A percentile compares a stretch with the other conserved stretches of the same genome.
These are phyloP conservation scores for Lordiphosa collinella DNA, from an alignment of 1,140 invertebrate species.

Conservation along the genomic window DNA sequence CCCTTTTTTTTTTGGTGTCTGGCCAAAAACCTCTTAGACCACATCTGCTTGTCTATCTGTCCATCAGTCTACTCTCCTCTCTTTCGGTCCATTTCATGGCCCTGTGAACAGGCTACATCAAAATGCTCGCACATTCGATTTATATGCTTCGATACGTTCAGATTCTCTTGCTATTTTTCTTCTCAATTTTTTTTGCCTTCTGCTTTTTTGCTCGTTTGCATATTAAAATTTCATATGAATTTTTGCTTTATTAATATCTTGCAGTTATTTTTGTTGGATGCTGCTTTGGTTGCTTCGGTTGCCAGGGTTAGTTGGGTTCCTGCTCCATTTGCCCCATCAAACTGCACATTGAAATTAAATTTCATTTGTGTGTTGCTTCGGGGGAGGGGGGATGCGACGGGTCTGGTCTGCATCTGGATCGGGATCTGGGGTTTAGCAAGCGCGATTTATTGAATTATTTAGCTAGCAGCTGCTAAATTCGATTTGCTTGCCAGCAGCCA, in stretches of 20 bases:
- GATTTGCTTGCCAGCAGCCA: constrained; percentile 47
- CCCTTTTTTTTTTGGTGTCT: constrained; percentile 34
- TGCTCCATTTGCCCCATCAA: constrained; percentile 72
- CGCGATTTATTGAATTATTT: constrained; percentile 77
- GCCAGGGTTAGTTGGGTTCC: constrained; percentile 53
- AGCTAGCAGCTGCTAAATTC: constrained; percentile 74
- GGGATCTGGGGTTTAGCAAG: constrained; percentile 45
- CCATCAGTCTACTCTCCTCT: constrained; percentile 13
- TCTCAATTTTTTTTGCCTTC: constrained; percentile 30
- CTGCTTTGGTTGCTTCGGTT: constrained; percentile 22
- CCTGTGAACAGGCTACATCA: constrained; percentile 18
- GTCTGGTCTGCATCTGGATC: constrained; percentile 14
- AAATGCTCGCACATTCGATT: constrained; percentile 52
- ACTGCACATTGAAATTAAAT: constrained; percentile 70
- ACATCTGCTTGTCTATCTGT: constrained; percentile 14
- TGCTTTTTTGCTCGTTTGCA: constrained; percentile 66
- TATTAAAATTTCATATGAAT: constrained; percentile 76
- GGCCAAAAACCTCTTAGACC: constrained; percentile 42
- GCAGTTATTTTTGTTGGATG: constrained; percentile 59
- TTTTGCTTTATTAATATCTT: constrained; percentile 75
- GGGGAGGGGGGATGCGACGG: constrained; percentile 10
- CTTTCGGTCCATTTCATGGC: constrained; percentile 36
- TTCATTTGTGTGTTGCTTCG: constrained; percentile 50
- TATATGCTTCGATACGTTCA: constrained; percentile 61
- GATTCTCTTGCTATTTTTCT: constrained; percentile 40